These are phyloP conservation scores for Sandelia bainsii DNA, from an alignment of 2,797 vertebrate species.

Conservation along the genomic window DNA sequence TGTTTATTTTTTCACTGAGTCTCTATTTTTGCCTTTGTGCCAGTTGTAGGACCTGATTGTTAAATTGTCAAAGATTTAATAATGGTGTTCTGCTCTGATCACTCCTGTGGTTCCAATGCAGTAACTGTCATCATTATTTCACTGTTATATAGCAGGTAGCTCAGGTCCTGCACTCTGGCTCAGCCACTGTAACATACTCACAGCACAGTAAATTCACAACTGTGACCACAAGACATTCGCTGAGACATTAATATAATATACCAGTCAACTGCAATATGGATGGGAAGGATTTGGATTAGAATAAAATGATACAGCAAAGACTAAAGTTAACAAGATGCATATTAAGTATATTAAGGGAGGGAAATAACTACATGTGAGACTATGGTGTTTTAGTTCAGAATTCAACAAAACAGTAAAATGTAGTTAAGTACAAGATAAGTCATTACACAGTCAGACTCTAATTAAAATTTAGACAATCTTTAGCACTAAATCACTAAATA, in stretches of 20 bases:
- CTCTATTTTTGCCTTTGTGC: neutral
- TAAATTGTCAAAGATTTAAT: constrained; percentile 23
- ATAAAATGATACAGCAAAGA: neutral
- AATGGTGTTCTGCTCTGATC: constrained; percentile 18
- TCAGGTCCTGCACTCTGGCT: constrained; percentile 14
- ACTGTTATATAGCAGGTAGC: constrained; percentile 39
- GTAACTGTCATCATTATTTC: constrained; percentile 50
- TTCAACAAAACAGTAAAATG: no score
- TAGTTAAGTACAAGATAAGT: neutral
- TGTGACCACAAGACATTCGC: constrained; percentile 27
- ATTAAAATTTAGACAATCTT: constrained; percentile 1
- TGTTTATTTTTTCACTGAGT: constrained; percentile 7
- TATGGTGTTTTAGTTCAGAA: neutral
- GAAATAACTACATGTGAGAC: no score
- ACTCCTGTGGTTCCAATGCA: constrained; percentile 42
- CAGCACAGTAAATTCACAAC: constrained; percentile 20
- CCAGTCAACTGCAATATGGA: constrained; percentile 22
- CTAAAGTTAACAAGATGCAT: neutral
- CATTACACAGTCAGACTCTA: neutral
- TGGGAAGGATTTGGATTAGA: constrained; percentile 15
- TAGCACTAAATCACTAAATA: neutral
- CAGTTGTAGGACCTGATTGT: constrained; percentile 12
- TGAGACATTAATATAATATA: neutral
- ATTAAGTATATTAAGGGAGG: no score
- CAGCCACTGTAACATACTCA: constrained; percentile 22